Base-by-base conservation (phyloP, 2,113 vertebrate species). In the Microtus richardsoni region DNA sequence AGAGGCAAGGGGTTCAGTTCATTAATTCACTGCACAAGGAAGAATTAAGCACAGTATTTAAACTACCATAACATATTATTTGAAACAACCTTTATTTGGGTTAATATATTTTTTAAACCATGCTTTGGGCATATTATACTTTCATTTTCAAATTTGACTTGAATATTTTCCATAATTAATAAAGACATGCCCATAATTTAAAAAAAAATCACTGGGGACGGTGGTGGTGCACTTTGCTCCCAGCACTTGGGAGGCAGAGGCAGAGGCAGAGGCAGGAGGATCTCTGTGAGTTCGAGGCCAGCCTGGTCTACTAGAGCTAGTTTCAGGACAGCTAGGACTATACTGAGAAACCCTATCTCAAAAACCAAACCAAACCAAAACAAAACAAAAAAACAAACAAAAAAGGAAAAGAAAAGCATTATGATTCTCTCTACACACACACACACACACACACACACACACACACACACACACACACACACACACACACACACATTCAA, bases 61-160 rank as follows among this genome's bases (percentile, higher is more conserved):
- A 73, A 78, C 49, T 73, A 62, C 19, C 19, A 77, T 5, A 49
- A 86, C 16, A 49, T 88, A 75, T 54, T 75, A 79, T 22, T n/a
- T 89, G 54, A 52, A 54, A 30, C 17, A 89, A 54, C 17, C 3
- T 94, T 92, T 70, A 80, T 95, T 90, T 91, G 77, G 24, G 71
- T 79, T 92, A 85, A 89, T 12, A 73, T 47, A 73, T 47, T 90
- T 36, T 79, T 86, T 64, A 26, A 84, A 83, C 28, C n/a, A 52
- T 84, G 84, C 41, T 89, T 84, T 7, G 21, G 10, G 64, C 16
- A 78, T 52, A 78, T 21, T 91, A 13, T 82, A 49, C 21, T 36
- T 96, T 88, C 75, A 52, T 62, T 88, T 88, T 94, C 68, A 88
- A 91, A 62, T 64, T 13, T 91, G 49, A 64, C 70, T 49, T 70